These are phyloP conservation scores for Eulemur rufifrons DNA, from an alignment of 2,113 vertebrate genomes.

Conservation along the genomic window DNA sequence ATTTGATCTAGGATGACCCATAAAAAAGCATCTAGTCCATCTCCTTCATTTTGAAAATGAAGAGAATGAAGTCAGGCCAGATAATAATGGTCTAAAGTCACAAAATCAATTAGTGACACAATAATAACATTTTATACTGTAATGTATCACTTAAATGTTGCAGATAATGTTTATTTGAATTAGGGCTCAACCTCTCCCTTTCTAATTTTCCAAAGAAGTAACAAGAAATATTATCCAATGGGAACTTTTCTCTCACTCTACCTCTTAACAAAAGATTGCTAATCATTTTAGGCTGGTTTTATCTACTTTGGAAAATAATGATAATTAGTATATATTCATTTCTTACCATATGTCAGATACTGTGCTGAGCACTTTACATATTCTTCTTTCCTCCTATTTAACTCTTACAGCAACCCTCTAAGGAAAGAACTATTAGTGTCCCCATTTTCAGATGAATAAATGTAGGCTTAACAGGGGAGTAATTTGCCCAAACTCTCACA, in stretches of 20 bases:
- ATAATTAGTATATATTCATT: neutral
- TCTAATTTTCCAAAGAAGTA: neutral
- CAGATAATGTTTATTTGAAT: neutral
- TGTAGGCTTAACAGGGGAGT: neutral
- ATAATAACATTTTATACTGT: neutral
- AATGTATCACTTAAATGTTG: neutral
- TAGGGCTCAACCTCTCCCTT: neutral
- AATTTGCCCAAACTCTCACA: neutral
- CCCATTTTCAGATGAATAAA: neutral
- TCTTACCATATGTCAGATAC: neutral
- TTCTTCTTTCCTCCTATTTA: constrained; percentile 7
- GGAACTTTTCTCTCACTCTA: neutral
- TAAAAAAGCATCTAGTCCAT: neutral
- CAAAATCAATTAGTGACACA: neutral
- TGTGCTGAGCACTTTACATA: neutral
- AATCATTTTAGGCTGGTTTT: neutral
- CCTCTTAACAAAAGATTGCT: neutral
- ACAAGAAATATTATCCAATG: neutral
- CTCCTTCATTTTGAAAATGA: constrained; percentile 33
- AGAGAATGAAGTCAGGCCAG: neutral
- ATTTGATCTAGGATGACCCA: neutral
- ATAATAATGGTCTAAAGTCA: neutral
- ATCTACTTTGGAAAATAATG: neutral
- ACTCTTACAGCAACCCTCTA: neutral
- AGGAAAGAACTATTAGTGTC: neutral